Evolutionary conservation across 2,888 invertebrate genomes (phyloP), one percentile per base, ranked within the genome.

Genomic region (Mesochorus sp.): DNA sequence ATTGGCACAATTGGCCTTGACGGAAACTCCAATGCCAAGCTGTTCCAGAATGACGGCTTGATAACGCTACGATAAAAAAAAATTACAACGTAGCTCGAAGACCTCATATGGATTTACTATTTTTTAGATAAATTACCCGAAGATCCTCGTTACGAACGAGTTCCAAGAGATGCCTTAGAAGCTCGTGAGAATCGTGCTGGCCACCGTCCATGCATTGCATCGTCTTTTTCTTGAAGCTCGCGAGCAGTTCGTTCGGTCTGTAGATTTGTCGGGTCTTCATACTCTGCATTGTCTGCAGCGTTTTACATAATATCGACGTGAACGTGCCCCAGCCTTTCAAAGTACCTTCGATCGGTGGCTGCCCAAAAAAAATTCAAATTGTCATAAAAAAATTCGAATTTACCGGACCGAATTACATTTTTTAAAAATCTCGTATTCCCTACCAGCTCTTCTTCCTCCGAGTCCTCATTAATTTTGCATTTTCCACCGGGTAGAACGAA

Each of bases 121-220:
- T 24, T 24, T 5, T 42, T 21, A 3, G 12, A 12, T 14, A 3
- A 28, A 82, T 80, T 87, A 92, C 92, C 85, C 88, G 89, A 2
- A 91, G 83, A 88, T 95, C 95, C 84, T 95, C 94, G 51, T 91
- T 95, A 91, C 96, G 94, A 81, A 98, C 96, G 81, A 95, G 95
- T 91, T 99, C 98, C 61, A 99, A 92, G 53, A 99, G 92, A 91
- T 97, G 97, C 66, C 99, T 92, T 14, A 99, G 92, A 68, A 99
- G 92, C 91, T 99, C 99, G 87, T 99, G 99, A 0, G 99, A 95
- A 90, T 99, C 99, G 88, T 99, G 99, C 88, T 99, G 99, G 85
- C 98, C 97, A 1, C 96, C 97, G 6, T 98, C 98, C 62, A 96
- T 95, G 90, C 98, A 99, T 89, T 98, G 96, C 0, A 96, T 96